Conservation (phyloP, 2,113 vertebrate species). For the Chloropsis hardwickii region DNA sequence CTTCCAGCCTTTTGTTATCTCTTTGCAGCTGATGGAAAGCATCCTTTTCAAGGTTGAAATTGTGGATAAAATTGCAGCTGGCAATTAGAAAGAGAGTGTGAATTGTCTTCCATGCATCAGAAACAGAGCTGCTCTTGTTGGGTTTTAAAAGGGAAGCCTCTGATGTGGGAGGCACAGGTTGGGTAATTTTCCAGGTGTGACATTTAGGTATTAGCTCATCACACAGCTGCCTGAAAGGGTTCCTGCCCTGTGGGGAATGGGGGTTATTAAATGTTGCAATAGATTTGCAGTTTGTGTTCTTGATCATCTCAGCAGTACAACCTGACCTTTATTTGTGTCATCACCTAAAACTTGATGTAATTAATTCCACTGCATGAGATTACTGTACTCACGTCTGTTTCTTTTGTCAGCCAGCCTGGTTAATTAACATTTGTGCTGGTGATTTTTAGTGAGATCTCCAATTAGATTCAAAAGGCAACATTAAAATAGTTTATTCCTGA, state of each 20-base stretch:
- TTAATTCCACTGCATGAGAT: neutral
- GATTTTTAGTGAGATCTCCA: neutral
- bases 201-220: neutral
- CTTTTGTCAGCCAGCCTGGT: neutral
- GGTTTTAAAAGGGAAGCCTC: neutral
- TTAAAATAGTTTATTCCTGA: neutral
- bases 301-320: neutral
- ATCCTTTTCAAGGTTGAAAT: neutral
- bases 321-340: neutral
- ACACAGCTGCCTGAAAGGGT: neutral
- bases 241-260: neutral
- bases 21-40: neutral
- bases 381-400: neutral
- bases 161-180: neutral
- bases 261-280: neutral
- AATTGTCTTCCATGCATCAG: neutral
- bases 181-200: neutral
- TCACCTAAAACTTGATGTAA: neutral
- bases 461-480: neutral
- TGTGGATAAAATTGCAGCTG: neutral
- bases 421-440: neutral
- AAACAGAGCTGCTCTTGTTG: neutral
- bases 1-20: neutral
- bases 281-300: neutral
- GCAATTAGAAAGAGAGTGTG: neutral